Base-by-base conservation (phyloP, 1,140 invertebrate species). In the Mycetomoellerius zeteki region DNA sequence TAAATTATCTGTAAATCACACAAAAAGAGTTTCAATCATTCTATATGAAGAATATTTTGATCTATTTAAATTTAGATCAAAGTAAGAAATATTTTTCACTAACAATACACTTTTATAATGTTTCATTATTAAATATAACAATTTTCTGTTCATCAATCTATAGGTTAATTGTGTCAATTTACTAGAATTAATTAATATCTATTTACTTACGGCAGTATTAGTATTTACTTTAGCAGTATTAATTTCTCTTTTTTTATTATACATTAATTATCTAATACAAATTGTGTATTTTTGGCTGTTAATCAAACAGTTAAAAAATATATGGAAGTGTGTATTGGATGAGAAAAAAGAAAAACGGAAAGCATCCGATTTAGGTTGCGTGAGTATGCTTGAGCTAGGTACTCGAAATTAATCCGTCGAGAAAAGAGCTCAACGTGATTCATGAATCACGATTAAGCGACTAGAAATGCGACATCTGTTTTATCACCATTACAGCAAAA, bases 371-470 rank as follows among this genome's bases (percentile, higher is more conserved):
- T 81, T 69, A 71, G 64, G 78, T 81, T 71, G 65, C 21, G 65
- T 71, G 47, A 58, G 33, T 21, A 21, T 71, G 16, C 65, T 54
- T 58, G 37, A 56, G 56, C 37, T 30, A 52, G 56, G 58, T 58
- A 54, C 50, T 78, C 81, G 87, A 89, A 89, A 89, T 86, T 89
- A 88, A 89, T 89, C 88, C 82, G 76, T 65, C 71, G 47, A 69
- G 87, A 69, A 50, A 81, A 86, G 75, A 85, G 56, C 82, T 71
- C 62, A 52, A 21, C 69, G 75, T 50, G 21, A 62, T 54, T 56
- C 47, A 2, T 58, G 24, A 80, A 69, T 73, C 75, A 50, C 33
- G 43, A 67, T 52, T 88, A 85, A 84, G 77, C 76, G 71, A 72
- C 71, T 73, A 52, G 85, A 89, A 67, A 73, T 27, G 52, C 47